These are phyloP conservation scores for Drosophila ironensis DNA, from an alignment of 1,140 invertebrate genomes.

Conservation along the genomic window DNA sequence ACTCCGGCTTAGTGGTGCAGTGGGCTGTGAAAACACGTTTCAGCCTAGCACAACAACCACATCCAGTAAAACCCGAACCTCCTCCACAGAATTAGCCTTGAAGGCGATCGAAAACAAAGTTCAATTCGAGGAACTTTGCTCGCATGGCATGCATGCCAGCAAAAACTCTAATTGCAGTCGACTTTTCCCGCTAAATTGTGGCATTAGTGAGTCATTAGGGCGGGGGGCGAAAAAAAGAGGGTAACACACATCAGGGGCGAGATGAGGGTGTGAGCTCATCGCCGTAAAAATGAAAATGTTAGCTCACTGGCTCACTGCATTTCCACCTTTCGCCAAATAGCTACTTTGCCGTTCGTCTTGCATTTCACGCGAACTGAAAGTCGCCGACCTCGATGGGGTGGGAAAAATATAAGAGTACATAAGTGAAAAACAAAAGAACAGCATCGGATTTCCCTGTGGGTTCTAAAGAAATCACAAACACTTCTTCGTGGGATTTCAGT, in stretches of 20 bases:
- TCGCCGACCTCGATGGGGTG: constrained; percentile 40
- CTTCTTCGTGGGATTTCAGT: constrained; percentile 9
- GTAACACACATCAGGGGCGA: too few relatives aligned
- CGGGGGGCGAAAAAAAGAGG: too few relatives aligned
- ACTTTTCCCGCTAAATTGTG: constrained; percentile 53
- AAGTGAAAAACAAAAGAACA: constrained; percentile 15
- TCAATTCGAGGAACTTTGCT: constrained; percentile 28
- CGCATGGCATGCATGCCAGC: not conserved
- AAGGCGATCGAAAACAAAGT: constrained; percentile 58
- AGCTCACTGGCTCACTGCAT: constrained; percentile 24
- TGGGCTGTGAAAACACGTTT: constrained; percentile 21
- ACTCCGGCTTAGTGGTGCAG: not conserved
- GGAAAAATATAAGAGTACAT: not conserved
- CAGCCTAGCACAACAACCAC: constrained; percentile 17
- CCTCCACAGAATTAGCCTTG: constrained; percentile 50
- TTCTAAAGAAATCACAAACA: constrained; percentile 23
- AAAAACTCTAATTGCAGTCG: constrained; percentile 61
- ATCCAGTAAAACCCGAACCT: constrained; percentile 7
- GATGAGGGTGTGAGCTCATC: constrained; percentile 27
- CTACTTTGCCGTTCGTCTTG: constrained; percentile 19
- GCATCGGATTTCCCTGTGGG: constrained; percentile 19
- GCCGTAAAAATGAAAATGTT: not conserved
- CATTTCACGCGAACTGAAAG: constrained; percentile 56
- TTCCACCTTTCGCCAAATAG: not conserved
- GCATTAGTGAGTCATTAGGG: constrained; percentile 55